These are phyloP conservation scores for Volucella inflata DNA, from an alignment of 2,888 invertebrate genomes.

Conservation along the genomic window DNA sequence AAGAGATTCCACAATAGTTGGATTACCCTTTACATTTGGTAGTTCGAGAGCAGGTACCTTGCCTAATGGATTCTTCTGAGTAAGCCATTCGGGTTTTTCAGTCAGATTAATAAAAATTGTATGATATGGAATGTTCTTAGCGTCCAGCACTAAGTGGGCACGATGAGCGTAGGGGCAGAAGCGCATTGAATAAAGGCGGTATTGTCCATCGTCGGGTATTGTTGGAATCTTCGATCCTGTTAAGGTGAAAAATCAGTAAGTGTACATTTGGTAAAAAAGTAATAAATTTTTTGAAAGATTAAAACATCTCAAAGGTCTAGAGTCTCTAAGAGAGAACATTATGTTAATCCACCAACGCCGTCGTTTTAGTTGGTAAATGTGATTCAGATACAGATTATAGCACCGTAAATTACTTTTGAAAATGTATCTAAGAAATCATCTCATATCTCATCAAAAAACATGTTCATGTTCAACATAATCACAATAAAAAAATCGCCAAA, in stretches of 20 bases:
- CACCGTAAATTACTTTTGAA: no score
- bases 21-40: slow-evolving; percentile 85
- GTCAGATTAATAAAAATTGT: slow-evolving; percentile 89
- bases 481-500: no score
- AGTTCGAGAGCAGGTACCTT: slow-evolving; percentile 92
- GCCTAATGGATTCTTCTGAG: slow-evolving; percentile 87
- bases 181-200: slow-evolving; percentile 92
- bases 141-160: slow-evolving; percentile 89
- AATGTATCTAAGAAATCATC: no score
- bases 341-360: no score
- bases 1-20: slow-evolving; percentile 90
- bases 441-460: no score
- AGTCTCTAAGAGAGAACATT: no score
- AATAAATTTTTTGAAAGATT: no score
- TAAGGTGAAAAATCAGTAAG: slow-evolving; percentile 66
- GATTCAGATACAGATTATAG: no score
- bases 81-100: slow-evolving; percentile 92
- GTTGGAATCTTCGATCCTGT: slow-evolving; percentile 88
- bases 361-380: no score
- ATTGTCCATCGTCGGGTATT: slow-evolving; percentile 86
- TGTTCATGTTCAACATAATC: no score
- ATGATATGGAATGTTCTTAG: slow-evolving; percentile 91
- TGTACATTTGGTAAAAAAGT: neutral
- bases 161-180: slow-evolving; percentile 94
- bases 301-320: no score